Percentiles rank a stretch among this genome's conserved stretches.
Evolutionary conservation across 23 tunicate genomes (phyloP).

Genomic region (Aplidium turbinatum): DNA sequence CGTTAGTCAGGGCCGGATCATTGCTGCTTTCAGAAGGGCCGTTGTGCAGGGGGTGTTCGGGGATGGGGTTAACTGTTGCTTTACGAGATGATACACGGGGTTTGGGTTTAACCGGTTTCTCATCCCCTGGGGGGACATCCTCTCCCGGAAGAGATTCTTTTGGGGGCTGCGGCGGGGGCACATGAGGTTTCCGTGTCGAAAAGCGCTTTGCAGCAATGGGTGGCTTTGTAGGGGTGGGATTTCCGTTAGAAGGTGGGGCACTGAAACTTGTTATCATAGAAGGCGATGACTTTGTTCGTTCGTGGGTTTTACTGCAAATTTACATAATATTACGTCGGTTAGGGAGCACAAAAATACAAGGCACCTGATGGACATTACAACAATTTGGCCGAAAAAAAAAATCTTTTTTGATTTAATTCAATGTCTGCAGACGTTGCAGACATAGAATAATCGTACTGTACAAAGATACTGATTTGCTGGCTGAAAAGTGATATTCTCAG

Average conservation of each 20-base stretch:
- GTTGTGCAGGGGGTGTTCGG: too few relatives aligned
- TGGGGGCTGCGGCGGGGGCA: conserved; percentile 24
- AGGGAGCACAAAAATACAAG: background rate
- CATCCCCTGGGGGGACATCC: too few relatives aligned
- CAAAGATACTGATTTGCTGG: too few relatives aligned
- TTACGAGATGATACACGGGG: too few relatives aligned
- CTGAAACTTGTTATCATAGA: background rate
- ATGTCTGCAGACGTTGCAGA: too few relatives aligned
- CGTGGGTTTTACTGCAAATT: background rate
- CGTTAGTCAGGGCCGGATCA: too few relatives aligned
- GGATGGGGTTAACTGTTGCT: too few relatives aligned
- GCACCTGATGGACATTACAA: background rate
- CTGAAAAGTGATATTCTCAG: too few relatives aligned
- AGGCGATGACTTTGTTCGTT: background rate
- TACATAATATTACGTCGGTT: too few relatives aligned
- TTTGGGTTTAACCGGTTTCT: too few relatives aligned
- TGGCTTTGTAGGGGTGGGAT: background rate
- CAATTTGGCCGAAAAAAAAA: background rate
- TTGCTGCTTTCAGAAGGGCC: too few relatives aligned
- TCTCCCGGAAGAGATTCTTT: conserved; percentile 6
- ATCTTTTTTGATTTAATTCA: background rate
- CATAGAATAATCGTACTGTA: too few relatives aligned
- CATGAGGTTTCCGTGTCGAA: conserved; percentile 21
- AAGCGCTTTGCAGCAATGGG: conserved; percentile 17
- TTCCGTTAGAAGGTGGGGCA: background rate